Conservation (phyloP, 2,113 vertebrate species). For the Thryonomys swinderianus region DNA sequence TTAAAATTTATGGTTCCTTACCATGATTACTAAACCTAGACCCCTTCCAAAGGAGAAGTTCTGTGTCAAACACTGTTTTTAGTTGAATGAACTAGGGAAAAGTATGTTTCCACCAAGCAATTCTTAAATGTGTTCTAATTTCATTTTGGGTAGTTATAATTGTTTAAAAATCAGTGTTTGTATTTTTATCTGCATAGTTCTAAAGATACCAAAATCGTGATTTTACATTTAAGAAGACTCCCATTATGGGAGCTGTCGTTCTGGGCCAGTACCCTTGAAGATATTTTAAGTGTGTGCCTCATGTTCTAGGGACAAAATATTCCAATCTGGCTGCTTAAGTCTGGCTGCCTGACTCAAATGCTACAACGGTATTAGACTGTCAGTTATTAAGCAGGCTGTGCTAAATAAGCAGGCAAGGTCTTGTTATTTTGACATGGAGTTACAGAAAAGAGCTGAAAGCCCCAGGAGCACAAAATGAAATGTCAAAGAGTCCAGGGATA, state of each 20-base stretch:
- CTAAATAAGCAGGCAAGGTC: constrained; percentile 76
- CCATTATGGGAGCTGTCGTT: not conserved
- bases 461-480: constrained; percentile 80
- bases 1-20: not conserved
- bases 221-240: constrained; percentile 22
- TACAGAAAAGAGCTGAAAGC: constrained; percentile 72
- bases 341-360: not conserved
- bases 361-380: constrained; percentile 16
- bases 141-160: not conserved
- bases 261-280: constrained; percentile 22
- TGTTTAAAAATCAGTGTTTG: not conserved
- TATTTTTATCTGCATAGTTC: constrained; percentile 24
- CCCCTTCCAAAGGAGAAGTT: not conserved
- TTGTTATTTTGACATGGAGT: constrained; percentile 80
- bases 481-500: constrained; percentile 69
- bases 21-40: not conserved
- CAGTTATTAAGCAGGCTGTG: constrained; percentile 66
- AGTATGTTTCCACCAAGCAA: not conserved
- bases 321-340: not conserved
- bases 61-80: not conserved
- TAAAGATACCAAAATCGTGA: not conserved
- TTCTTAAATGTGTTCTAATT: not conserved
- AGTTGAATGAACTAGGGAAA: not conserved
- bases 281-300: constrained; percentile 46
- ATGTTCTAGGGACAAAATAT: constrained; percentile 42